Base-by-base conservation (phyloP, 2,888 invertebrate genomes). In the Apoderus coryli region DNA sequence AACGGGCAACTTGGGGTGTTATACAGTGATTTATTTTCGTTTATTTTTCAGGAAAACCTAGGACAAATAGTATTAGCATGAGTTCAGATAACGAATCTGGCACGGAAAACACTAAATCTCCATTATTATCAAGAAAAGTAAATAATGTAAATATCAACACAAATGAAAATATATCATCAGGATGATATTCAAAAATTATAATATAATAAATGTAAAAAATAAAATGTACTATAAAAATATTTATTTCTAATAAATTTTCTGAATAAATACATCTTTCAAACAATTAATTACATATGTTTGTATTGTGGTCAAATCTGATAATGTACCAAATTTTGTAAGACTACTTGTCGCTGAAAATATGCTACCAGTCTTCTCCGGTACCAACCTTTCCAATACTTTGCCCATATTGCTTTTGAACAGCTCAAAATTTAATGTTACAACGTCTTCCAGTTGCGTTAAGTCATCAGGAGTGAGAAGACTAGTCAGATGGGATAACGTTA, bases 401-500 rank as follows among this genome's bases (percentile, higher is more conserved):
- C 45, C 47, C 42, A 62, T 45, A 25, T 61, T 57, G 4, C 38
- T 36, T 32, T 50, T 49, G 13, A 63, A 45, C n/a, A 47, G 40
- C 19, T 60, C 61, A 6, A 46, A 40, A 34, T 69, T 63, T 33
- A 65, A 62, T 2, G 59, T 49, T 0, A 71, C 48, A 0, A 62
- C 57, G 22, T 67, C 65, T 19, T 65, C 43, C 6, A 77, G 59
- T 11, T 60, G 56, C 1, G 52, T 22, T 7, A 79, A 56, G 49
- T 84, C 82, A 0, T 69, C 60, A 3, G 53, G 50, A 2, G 56
- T 57, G 1, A 76, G 58, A 4, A 75, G 51, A 15, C 65, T 64
- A 34, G 76, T 67, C 31, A 86, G 49, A 49, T 84, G 82, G 14
- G 77, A 69, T 4, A 86, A 57, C 1, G 81, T 72, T 13, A 77